Conservation (phyloP, 1,140 invertebrate species). For the Cherax quadricarinatus region DNA sequence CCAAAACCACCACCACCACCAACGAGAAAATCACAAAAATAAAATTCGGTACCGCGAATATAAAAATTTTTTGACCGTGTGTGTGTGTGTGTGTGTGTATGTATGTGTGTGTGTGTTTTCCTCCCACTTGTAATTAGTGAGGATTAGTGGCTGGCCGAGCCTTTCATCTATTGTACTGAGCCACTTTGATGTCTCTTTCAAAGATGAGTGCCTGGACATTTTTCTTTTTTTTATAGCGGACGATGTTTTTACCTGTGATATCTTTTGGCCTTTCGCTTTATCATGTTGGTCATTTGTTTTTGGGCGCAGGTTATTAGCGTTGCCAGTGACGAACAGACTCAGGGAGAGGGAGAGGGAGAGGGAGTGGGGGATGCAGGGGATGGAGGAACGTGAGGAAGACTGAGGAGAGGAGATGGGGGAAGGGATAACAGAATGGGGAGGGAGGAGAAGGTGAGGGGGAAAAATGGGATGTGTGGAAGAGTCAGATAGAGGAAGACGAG, state of each 20-base stretch:
- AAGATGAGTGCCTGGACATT: slow-evolving; percentile 12
- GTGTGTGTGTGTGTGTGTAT: no score
- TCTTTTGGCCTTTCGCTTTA: slow-evolving; percentile 25
- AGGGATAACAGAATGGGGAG: background rate
- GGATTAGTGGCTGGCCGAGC: slow-evolving; percentile 42
- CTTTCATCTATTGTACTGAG: slow-evolving; percentile 60
- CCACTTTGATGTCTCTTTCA: slow-evolving; percentile 54
- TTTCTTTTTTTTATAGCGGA: background rate
- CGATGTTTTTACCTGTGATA: slow-evolving; percentile 29
- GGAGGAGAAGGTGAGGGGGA: background rate
- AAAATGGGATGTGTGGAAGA: background rate
- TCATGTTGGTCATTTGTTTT: slow-evolving; percentile 22
- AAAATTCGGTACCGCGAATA: background rate
- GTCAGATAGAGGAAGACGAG: background rate
- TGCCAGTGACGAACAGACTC: background rate
- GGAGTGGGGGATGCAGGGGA: no score
- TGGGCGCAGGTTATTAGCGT: background rate
- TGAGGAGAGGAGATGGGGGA: background rate
- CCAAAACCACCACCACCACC: no score
- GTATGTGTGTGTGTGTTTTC: background rate
- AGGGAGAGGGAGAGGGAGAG: background rate
- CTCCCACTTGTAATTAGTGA: slow-evolving; percentile 60
- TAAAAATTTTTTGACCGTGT: background rate
- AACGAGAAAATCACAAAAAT: no score
- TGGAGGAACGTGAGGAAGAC: background rate